Evolutionary conservation across 2,888 invertebrate genomes (phyloP).

Genomic region (Ophioninae sp.): DNA sequence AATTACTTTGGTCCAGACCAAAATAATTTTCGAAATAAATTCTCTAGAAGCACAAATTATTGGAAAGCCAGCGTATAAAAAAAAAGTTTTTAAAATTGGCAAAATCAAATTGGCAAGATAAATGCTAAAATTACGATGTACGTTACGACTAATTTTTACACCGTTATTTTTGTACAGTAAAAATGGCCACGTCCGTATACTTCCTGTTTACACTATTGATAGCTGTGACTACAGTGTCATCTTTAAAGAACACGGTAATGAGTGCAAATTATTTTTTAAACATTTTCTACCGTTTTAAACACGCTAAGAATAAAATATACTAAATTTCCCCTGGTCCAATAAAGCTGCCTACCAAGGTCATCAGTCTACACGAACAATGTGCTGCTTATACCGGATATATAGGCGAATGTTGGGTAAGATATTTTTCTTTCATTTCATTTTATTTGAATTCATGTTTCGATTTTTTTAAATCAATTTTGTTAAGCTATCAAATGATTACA

Average conservation of each 20-base stretch:
- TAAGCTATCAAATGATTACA: too few species aligned
- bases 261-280: not conserved
- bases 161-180: not conserved
- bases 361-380: not conserved
- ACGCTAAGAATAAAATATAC: not conserved
- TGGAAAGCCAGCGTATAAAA: too few species aligned
- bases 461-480: too few species aligned
- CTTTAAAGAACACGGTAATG: not conserved
- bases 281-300: not conserved
- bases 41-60: too few species aligned
- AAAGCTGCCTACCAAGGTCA: not conserved
- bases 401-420: constrained; percentile 6
- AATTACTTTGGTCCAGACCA: too few species aligned
- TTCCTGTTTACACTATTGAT: not conserved
- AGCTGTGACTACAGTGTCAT: not conserved
- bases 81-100: not conserved
- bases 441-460: not conserved
- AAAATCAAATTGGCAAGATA: too few species aligned
- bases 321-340: not conserved
- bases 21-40: too few species aligned
- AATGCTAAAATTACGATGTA: not conserved
- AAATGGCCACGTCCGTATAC: not conserved
- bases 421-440: not conserved
- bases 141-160: too few species aligned
- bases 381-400: not conserved